phyloP scores from a whole-genome alignment of 2,888 invertebrate species.

The Tiphia femorata region DNA sequence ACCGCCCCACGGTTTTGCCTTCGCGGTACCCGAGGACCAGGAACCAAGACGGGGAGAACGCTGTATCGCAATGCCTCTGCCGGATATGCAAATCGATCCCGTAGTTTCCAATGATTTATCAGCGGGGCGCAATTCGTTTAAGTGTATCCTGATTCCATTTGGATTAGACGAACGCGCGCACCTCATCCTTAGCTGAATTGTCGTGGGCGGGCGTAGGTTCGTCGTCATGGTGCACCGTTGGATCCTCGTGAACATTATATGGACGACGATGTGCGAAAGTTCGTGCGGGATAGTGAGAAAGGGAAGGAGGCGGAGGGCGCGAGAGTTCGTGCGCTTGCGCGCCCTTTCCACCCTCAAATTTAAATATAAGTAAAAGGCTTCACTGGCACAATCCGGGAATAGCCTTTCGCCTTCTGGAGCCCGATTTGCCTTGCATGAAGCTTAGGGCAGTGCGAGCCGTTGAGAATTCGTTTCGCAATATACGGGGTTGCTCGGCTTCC shows the following conservation, averaged over 20 bases:
- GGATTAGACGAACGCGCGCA: conserved; percentile 51
- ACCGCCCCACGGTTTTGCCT: too few relatives aligned
- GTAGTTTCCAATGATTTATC: conserved; percentile 64
- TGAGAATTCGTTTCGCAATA: conserved; percentile 53
- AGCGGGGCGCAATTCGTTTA: conserved; percentile 65
- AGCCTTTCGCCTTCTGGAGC: conserved; percentile 56
- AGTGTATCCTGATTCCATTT: conserved; percentile 67
- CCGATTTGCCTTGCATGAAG: conserved; percentile 69
- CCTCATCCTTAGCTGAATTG: too few relatives aligned
- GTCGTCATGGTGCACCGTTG: conserved; percentile 1
- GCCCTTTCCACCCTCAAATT: conserved; percentile 58
- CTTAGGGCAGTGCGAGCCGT: conserved; percentile 45
- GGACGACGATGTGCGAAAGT: conserved; percentile 11
- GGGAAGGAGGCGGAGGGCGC: neutral
- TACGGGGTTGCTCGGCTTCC: conserved; percentile 32
- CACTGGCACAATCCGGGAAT: conserved; percentile 58
- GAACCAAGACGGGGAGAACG: conserved; percentile 31
- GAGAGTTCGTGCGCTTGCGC: conserved; percentile 32
- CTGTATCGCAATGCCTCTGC: conserved; percentile 47
- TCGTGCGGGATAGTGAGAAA: conserved; percentile 26
- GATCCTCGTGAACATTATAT: too few relatives aligned
- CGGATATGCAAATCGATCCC: conserved; percentile 67
- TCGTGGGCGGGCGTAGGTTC: too few relatives aligned
- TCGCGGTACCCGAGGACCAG: too few relatives aligned
- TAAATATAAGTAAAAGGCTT: conserved; percentile 67